Percentiles rank a stretch among this genome's conserved stretches.
Conservation (phyloP, 2,797 vertebrate species). For the Chelon labrosus region DNA sequence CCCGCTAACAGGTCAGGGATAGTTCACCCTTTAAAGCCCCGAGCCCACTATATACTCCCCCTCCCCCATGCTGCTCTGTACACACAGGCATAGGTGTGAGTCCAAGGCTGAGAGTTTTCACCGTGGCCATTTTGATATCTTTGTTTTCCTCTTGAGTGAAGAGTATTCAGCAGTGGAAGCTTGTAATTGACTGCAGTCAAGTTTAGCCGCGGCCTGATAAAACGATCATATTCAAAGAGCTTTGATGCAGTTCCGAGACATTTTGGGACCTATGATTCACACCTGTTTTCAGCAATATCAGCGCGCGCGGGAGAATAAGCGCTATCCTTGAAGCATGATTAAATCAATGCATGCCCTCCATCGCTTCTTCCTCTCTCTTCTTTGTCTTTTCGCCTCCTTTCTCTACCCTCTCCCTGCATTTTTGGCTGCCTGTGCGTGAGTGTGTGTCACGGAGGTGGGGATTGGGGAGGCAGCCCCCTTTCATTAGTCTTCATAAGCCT, state of each 20-base stretch:
- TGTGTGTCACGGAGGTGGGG: constrained; percentile 18
- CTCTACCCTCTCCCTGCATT: background rate
- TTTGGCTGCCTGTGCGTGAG: constrained; percentile 16
- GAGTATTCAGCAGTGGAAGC: background rate
- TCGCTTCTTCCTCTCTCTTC: constrained; percentile 17
- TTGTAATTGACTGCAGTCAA: constrained; percentile 22
- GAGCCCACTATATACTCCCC: constrained; percentile 35
- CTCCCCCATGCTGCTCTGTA: constrained; percentile 1
- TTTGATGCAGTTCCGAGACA: background rate
- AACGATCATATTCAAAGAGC: constrained; percentile 8
- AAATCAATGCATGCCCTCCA: constrained; percentile 6
- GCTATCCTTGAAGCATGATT: constrained; percentile 14
- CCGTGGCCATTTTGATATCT: constrained; percentile 45
- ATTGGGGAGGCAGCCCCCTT: constrained; percentile 71
- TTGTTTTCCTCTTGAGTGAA: constrained; percentile 25
- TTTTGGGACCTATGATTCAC: constrained; percentile 4
- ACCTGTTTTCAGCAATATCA: constrained; percentile 8
- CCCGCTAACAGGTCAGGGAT: constrained; percentile 75
- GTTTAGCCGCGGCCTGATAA: constrained; percentile 4
- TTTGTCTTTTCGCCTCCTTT: constrained; percentile 72
- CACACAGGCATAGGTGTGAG: constrained; percentile 43
- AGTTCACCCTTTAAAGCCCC: constrained; percentile 74
- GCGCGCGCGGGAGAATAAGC: background rate
- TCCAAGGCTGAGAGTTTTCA: constrained; percentile 16
- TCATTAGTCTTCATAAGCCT: constrained; percentile 95